These are phyloP conservation scores for Drosophila asahinai DNA, from an alignment of 1,140 invertebrate genomes.

Conservation along the genomic window DNA sequence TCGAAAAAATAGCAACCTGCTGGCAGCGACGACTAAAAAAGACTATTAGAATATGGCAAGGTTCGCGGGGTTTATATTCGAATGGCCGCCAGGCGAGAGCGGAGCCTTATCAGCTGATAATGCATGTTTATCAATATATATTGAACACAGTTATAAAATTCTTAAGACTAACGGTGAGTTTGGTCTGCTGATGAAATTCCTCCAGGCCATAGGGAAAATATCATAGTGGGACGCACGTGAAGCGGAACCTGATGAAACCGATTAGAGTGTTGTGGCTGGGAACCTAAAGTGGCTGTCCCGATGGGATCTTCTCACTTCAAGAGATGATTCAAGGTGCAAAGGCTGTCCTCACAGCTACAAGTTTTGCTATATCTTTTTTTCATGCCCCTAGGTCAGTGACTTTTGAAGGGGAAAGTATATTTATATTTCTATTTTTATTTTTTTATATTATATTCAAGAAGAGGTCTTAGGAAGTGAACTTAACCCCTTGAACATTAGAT, in stretches of 20 bases:
- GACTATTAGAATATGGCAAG: constrained; percentile 34
- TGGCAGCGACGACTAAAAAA: constrained; percentile 5
- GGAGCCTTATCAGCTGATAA: constrained; percentile 35
- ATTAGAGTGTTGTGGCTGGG: constrained; percentile 2
- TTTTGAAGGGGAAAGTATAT: too few species aligned
- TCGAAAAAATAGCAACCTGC: constrained; percentile 7
- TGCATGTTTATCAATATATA: constrained; percentile 39
- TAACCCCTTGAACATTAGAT: not conserved
- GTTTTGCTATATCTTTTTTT: not conserved
- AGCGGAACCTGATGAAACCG: not conserved
- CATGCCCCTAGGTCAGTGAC: constrained; percentile 19
- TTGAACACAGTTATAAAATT: constrained; percentile 29
- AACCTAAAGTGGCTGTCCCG: not conserved
- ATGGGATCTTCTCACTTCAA: not conserved
- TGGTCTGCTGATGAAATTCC: constrained; percentile 30
- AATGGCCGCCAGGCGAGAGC: constrained; percentile 2
- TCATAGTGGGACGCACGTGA: constrained; percentile 12
- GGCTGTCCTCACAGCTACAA: not conserved
- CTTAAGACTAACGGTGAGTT: constrained; percentile 48
- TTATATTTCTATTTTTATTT: too few species aligned
- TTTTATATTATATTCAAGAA: too few species aligned
- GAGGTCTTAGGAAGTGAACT: not conserved
- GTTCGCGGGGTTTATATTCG: constrained; percentile 44
- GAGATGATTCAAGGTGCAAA: not conserved
- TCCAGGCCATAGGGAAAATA: not conserved